Evolutionary conservation across 2,888 invertebrate species (phyloP), one percentile per base, ranked within the genome.

Genomic region (Ochropacha duplaris): DNA sequence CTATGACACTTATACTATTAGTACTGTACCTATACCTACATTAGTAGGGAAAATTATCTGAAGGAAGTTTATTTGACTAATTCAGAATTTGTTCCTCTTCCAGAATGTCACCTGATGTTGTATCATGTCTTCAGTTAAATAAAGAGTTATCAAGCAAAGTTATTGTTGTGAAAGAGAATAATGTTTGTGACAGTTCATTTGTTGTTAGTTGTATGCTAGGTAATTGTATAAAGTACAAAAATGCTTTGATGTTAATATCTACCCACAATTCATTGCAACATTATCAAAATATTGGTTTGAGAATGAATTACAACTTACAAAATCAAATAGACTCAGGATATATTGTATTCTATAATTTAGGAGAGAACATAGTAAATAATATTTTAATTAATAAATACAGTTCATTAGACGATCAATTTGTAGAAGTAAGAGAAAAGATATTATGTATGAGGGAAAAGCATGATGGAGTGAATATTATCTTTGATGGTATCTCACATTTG

Each of bases 401-500:
- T 54, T 67, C 89, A 11, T 81, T 94, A n/a, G 75, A 90, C 58
- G 72, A 86, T 58, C 66, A 94, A 22, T 86, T 89, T 69, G 56
- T 68, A n/a, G 76, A 78, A 57, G 79, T 95, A 36, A 84, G 86
- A 72, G 80, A 86, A 52, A 87, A 84, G 62, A 80, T 93, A 57
- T 58, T 74, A 22, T 72, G 76, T 50, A 81, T 93, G 63, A 71
- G 83, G 58, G 78, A 87, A 66, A 79, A 81, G 57, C 74, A 83
- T 69, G 71, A 80, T 66, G 77, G 89, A 65, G 92, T 94, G 4
- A 94, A 93, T 66, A 82, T 96, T 50, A 92, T 97, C 54, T 86
- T 96, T 57, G 97, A 97, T 79, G 96, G 96, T 75, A 72, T 96
- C 24, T 94, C 95, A 62, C 96, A 96, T 78, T 87, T 97, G 28